Conservation (phyloP, 2,113 vertebrate genomes). For the Petaurus breviceps region DNA sequence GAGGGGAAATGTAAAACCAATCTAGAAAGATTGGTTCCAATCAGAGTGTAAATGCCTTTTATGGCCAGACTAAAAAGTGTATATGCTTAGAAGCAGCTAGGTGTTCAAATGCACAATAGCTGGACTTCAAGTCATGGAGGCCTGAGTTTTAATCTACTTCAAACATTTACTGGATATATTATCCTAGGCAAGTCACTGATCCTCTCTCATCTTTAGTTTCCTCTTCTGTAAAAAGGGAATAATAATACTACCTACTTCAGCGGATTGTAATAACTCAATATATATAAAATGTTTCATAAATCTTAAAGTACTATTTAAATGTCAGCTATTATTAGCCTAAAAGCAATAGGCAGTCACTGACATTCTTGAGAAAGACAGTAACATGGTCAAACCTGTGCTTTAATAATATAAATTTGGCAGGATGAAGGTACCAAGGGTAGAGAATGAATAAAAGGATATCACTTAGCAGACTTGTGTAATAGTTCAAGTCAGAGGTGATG, state of each 20-base stretch:
- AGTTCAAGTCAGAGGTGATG: not conserved
- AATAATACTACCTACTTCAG: not conserved
- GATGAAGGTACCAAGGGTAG: not conserved
- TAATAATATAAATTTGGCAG: not conserved
- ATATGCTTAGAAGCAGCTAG: not conserved
- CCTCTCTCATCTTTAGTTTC: not conserved
- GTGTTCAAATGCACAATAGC: not conserved
- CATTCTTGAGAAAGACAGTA: not conserved
- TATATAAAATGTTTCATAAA: not conserved
- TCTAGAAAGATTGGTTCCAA: not conserved
- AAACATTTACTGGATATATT: not conserved
- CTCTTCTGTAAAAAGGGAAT: not conserved
- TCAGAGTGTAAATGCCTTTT: not conserved
- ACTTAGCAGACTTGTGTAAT: not conserved
- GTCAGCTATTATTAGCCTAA: not conserved
- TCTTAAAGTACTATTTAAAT: not conserved
- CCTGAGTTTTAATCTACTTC: not conserved
- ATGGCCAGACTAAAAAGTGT: not conserved
- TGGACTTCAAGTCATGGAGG: not conserved
- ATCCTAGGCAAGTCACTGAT: not conserved
- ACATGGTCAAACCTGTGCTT: not conserved
- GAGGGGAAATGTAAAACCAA: not conserved
- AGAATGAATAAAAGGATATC: not conserved
- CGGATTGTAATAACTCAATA: not conserved
- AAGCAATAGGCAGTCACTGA: not conserved